A percentile compares a stretch with the other conserved stretches of the same genome.
phyloP scores from a whole-genome alignment of 1,140 invertebrate species.

The Drosophila seguyi region DNA sequence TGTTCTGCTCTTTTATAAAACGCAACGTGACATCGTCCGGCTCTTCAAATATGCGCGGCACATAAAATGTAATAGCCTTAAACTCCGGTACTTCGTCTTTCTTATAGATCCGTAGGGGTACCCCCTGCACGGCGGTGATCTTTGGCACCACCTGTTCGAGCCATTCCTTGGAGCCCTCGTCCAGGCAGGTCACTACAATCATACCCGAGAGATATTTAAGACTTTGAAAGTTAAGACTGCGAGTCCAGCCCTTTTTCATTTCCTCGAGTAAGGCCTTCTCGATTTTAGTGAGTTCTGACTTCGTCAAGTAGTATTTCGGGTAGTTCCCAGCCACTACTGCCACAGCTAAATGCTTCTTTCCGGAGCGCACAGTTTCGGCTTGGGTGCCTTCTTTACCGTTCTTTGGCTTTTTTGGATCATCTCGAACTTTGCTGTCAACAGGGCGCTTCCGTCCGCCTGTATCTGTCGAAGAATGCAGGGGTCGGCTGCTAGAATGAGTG shows the following conservation, averaged over 20 bases:
- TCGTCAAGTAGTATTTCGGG: not conserved
- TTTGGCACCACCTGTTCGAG: constrained; percentile 4
- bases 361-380: not conserved
- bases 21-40: not conserved
- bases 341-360: not conserved
- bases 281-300: not conserved
- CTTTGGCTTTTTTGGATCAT: not conserved
- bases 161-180: constrained; percentile 10
- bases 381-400: not conserved
- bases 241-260: constrained; percentile 20
- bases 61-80: not conserved
- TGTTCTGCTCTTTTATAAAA: constrained; percentile 11
- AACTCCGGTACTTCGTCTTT: not conserved
- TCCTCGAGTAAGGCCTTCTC: constrained; percentile 4
- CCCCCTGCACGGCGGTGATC: not conserved
- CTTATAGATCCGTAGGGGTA: not conserved
- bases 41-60: not conserved
- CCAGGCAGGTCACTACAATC: constrained; percentile 1
- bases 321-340: not conserved
- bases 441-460: constrained; percentile 5
- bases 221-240: constrained; percentile 13
- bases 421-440: not conserved
- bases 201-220: constrained; percentile 3
- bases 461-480: not conserved
- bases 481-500: too few relatives aligned